Evolutionary conservation across 2,113 vertebrate species (phyloP).

Genomic region (Lepus europaeus): DNA sequence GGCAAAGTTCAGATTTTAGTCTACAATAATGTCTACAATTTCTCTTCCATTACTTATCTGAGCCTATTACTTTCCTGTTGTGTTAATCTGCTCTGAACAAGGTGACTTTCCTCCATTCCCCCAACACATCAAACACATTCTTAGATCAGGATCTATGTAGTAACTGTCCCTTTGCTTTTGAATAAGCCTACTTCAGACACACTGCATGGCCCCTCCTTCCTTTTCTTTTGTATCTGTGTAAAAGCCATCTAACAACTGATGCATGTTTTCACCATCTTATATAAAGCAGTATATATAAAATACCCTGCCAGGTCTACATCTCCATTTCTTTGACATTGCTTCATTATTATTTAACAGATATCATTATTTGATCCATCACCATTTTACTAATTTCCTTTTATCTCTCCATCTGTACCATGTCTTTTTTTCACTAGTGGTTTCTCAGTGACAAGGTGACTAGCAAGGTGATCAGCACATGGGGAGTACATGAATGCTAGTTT

Average conservation of each 20-base stretch:
- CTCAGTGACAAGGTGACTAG: neutral
- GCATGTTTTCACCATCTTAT: neutral
- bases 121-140: neutral
- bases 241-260: neutral
- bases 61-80: too few species aligned
- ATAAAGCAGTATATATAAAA: neutral
- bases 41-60: neutral
- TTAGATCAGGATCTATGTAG: neutral
- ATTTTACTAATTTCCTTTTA: neutral
- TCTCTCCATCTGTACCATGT: neutral
- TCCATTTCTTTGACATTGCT: neutral
- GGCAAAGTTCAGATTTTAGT: neutral
- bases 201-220: neutral
- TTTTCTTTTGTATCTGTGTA: neutral
- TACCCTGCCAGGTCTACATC: neutral
- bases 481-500: neutral
- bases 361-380: neutral
- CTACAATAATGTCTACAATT: neutral
- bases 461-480: neutral
- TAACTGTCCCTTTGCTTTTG: neutral
- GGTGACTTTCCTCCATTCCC: neutral
- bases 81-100: neutral
- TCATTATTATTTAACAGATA: neutral
- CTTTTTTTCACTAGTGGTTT: neutral
- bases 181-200: neutral